Evolutionary conservation across 2,888 invertebrate genomes (phyloP).

Genomic region (Eretmocerus hayati): DNA sequence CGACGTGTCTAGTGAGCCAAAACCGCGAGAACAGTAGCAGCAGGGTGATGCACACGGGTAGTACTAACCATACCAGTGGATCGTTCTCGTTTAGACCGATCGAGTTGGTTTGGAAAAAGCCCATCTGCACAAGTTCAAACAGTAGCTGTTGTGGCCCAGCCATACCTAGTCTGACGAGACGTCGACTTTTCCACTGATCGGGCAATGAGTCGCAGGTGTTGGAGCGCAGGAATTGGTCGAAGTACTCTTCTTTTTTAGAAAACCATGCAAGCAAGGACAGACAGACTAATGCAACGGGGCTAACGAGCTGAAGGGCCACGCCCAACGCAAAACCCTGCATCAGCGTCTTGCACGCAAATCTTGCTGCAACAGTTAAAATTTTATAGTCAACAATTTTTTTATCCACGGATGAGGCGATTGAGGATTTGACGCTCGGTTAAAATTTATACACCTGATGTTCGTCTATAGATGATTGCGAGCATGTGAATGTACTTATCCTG

Average conservation of each 20-base stretch:
- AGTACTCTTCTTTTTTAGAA: constrained; percentile 62
- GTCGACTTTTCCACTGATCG: no score
- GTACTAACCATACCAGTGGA: no score
- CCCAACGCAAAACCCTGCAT: constrained; percentile 88
- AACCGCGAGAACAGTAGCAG: constrained; percentile 66
- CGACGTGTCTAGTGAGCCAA: constrained; percentile 81
- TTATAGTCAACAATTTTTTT: no score
- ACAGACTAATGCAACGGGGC: constrained; percentile 53
- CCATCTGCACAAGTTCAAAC: no score
- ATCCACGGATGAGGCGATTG: no score
- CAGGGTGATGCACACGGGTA: constrained; percentile 47
- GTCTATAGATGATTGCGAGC: no score
- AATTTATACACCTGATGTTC: no score
- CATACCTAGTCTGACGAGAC: no score
- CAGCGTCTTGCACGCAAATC: constrained; percentile 81
- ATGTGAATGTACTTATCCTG: no score
- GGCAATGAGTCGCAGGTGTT: constrained; percentile 51
- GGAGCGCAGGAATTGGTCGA: constrained; percentile 50
- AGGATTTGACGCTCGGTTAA: no score
- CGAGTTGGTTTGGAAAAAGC: neutral
- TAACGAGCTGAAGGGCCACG: constrained; percentile 65
- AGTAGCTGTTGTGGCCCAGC: no score
- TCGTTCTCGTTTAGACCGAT: constrained; percentile 39
- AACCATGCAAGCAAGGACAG: constrained; percentile 53
- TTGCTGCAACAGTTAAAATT: no score